Base-by-base conservation (phyloP, 2,797 vertebrate genomes). In the Pangasius macronema region DNA sequence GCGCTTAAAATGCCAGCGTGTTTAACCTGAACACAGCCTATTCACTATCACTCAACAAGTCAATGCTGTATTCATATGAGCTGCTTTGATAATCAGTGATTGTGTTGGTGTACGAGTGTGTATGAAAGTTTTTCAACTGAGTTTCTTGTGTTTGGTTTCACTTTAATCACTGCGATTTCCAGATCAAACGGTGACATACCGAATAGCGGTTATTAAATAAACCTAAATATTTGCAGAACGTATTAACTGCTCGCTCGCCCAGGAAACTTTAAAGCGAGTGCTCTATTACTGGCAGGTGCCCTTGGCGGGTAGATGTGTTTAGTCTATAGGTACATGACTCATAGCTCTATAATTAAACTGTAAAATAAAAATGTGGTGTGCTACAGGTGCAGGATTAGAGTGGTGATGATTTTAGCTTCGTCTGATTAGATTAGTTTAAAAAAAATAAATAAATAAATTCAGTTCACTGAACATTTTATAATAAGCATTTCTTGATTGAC, bases 61-160 rank as follows among this genome's bases (percentile, higher is more conserved):
- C 79, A 0, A 3, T 61, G 79, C 79, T 63, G 46, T 82, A 82
- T 63, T 82, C 79, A 18, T 14, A 42, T 24, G 11, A 42, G 36
- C 27, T 61, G 79, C 79, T 82, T 46, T 82, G 79, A 30, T 81
- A 61, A 59, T 81, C 77, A 16, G 79, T 42, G 79, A 81, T 61
- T 18, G 57, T 39, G 76, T 3, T 18, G 6, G 36, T n/a, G 36
- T n/a, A 14, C 24, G 2, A 42, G 33, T 14, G n/a, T n/a, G n/a
- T n/a, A n/a, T 2, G 1, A 13, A 36, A 36, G 18, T 57, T 57
- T 36, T 57, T 36, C 16, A 39, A 36, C 20, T 36, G 10, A 36
- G 51, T 57, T 79, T 46, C 46, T 46, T 46, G 9, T 79, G 49
- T 33, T 77, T 55, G 53, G 20, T 30, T 53, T 6, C 9, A 24